Conservation (phyloP, 2,113 vertebrate species). For the Trematomus loennbergii region DNA sequence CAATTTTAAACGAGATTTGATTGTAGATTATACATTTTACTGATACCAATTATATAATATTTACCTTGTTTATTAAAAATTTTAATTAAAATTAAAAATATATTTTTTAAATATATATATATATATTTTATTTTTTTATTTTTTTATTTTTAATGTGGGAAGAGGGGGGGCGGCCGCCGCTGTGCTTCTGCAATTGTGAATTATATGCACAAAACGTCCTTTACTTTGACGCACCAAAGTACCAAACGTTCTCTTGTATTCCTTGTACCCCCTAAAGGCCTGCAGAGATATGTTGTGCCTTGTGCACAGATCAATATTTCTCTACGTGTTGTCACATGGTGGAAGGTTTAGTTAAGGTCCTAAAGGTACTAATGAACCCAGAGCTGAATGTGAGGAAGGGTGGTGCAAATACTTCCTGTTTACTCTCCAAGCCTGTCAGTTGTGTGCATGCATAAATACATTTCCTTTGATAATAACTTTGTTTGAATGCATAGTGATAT, state of each 20-base stretch:
- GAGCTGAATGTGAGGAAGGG: not conserved
- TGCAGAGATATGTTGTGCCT: no score
- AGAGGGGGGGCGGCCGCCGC: no score
- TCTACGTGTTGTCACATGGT: not conserved
- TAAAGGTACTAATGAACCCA: not conserved
- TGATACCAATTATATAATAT: no score
- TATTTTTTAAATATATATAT: no score
- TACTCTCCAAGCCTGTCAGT: not conserved
- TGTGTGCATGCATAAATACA: not conserved
- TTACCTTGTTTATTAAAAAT: no score
- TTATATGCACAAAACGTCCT: not conserved
- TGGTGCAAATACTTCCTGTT: not conserved
- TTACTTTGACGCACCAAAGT: not conserved
- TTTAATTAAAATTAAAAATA: no score
- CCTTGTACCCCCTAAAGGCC: not conserved
- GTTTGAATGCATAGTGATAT: no score
- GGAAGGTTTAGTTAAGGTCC: no score
- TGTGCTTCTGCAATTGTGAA: fast-evolving
- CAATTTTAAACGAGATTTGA: no score
- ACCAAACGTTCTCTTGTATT: not conserved
- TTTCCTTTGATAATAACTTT: not conserved
- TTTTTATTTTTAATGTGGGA: no score
- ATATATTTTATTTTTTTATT: no score
- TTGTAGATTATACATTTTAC: no score
- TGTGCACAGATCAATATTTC: not conserved